phyloP scores from a whole-genome alignment of 1,140 invertebrate species.

The Lucilia sericata region DNA sequence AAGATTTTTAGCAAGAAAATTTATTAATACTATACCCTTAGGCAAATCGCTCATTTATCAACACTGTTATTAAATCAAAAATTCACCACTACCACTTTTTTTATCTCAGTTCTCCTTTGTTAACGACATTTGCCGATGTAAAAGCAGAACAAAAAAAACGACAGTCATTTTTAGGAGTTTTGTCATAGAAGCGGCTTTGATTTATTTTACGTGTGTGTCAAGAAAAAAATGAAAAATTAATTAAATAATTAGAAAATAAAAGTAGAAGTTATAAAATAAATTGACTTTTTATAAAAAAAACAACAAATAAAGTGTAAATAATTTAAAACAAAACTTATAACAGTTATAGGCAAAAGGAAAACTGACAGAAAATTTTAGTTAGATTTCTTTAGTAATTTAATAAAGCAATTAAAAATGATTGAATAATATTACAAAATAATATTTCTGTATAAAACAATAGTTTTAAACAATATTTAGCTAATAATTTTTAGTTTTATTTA shows the following conservation, averaged over 20 bases:
- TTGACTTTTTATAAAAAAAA: no score
- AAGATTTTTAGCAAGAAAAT: no score
- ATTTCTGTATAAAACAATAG: no score
- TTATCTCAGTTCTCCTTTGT: background rate
- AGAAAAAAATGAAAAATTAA: background rate
- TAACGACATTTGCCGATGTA: conserved; percentile 25
- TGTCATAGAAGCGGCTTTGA: conserved; percentile 23
- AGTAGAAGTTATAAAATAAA: background rate
- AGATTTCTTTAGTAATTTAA: background rate
- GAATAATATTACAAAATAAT: background rate
- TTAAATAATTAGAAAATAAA: background rate
- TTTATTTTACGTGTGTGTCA: conserved; percentile 5
- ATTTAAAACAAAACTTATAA: background rate
- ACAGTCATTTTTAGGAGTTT: conserved; percentile 42
- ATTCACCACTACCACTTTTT: conserved; percentile 39
- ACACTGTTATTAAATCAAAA: background rate
- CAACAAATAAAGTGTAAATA: background rate
- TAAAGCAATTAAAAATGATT: conserved; percentile 7
- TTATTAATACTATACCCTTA: no score
- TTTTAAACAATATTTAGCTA: no score
- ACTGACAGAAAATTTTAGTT: background rate
- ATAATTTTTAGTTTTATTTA: no score
- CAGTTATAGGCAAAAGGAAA: background rate
- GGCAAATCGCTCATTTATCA: background rate
- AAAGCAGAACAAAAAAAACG: background rate